Evolutionary conservation across 1,140 invertebrate genomes (phyloP), one percentile per base, ranked within the genome.

Genomic region (Anastrepha obliqua): DNA sequence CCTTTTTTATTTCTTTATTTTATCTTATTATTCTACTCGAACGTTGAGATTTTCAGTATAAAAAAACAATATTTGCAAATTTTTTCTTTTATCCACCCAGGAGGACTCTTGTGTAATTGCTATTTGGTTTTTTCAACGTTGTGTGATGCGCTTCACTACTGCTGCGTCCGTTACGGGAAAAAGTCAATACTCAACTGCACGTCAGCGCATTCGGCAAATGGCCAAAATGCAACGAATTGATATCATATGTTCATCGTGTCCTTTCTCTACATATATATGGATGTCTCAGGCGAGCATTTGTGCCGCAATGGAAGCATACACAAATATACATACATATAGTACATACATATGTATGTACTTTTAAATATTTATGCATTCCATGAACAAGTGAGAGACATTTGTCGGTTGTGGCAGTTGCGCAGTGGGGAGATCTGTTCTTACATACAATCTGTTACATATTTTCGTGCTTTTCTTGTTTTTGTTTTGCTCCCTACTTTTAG

Each of bases 181-280:
- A 81, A 81, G n/a, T 81, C 74, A 81, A 81, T 81, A 55, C 74
- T 81, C 74, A 81, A 81, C 74, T 81, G 74, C 74, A 81, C 44
- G 29, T 55, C 7, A 74, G n/a, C 74, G 74, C n/a, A 81, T 29
- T 81, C 47, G 74, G 47, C 17, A 81, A 42, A 11, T 74, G 55
- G 2, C 7, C 3, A 55, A 8, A n/a, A 29, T 51, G 74, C 74
- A 55, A 58, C 74, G 74, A 81, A 58, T 20, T 55, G 47, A 1
- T 55, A 55, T 55, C 74, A 81, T 81, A 47, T 81, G 74, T 81
- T 81, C 74, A 11, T 55, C 11, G 74, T 81, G 20, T 81, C 74
- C 74, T 81, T 51, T 51, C 42, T 74, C 39, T 29, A 29, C 29
- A 29, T 29, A 29, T 29, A 29, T 29, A 29, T 29, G 29, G 29